A percentile compares a stretch with the other conserved stretches of the same genome.
phyloP scores from a whole-genome alignment of 2,888 invertebrate genomes.

The Pycnomerus fuliginosus region DNA sequence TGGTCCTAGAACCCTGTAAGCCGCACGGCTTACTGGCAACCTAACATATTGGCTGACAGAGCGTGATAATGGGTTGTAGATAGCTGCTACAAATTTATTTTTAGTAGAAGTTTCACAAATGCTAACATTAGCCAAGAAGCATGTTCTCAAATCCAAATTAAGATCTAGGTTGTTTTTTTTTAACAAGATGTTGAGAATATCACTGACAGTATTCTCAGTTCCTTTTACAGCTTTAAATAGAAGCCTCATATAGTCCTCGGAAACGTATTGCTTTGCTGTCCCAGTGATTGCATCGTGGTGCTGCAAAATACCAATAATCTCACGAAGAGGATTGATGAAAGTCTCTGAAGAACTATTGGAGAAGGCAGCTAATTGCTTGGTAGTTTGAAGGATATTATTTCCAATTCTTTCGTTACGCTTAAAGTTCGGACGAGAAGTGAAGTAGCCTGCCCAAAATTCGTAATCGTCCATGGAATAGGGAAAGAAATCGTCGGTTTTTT shows the following conservation, averaged over 20 bases:
- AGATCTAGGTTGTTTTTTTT: constrained; percentile 54
- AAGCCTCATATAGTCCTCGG: constrained; percentile 80
- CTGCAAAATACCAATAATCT: constrained; percentile 77
- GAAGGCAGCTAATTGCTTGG: constrained; percentile 72
- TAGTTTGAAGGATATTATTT: constrained; percentile 56
- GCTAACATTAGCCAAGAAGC: constrained; percentile 63
- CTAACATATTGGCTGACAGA: constrained; percentile 56
- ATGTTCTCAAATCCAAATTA: constrained; percentile 41
- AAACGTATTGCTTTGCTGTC: constrained; percentile 79
- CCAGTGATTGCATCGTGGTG: constrained; percentile 89
- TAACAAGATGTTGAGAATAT: too few relatives aligned
- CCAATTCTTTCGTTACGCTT: constrained; percentile 56
- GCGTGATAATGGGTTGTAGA: constrained; percentile 65
- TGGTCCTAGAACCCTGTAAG: constrained; percentile 13
- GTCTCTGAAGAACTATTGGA: constrained; percentile 52
- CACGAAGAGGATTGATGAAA: constrained; percentile 55
- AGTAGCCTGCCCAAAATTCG: constrained; percentile 75
- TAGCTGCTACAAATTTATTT: constrained; percentile 56
- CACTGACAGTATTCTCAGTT: too few relatives aligned
- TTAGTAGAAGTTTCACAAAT: constrained; percentile 58
- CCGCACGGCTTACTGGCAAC: constrained; percentile 47
- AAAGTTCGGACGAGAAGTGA: constrained; percentile 59
- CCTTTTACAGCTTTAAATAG: constrained; percentile 67
- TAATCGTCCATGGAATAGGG: constrained; percentile 66
- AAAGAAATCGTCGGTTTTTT: constrained; percentile 63